Base-by-base conservation (phyloP, 1,140 invertebrate species). In the Onthophagus taurus region DNA sequence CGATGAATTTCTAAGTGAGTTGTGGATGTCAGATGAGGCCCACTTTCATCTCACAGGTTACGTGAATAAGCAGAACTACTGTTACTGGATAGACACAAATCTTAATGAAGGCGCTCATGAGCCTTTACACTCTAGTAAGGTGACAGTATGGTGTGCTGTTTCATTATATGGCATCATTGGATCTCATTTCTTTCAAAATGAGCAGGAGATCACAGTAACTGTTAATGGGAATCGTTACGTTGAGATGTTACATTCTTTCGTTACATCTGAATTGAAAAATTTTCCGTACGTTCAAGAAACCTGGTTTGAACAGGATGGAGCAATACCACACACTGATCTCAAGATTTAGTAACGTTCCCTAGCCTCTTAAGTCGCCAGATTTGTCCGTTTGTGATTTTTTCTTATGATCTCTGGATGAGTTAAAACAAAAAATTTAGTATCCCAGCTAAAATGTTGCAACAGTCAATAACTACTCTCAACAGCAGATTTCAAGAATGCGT, bases 31-130 rank as follows among this genome's bases (percentile, higher is more conserved):
- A 34, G 14, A 34, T 34, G 31, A n/a, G 7, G 11, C 31, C 6
- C 31, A 26, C n/a, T 58, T 53, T 42, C 50, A 53, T 43, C 47
- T 57, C 31, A 42, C 34, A 31, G 53, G 57, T 44, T 50, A 14
- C 29, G 51, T 59, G 12, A 55, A 57, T 42, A 55, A 57, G 18
- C 48, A 57, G 24, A 60, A 59, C 49, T 53, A 43, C 37, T 24
- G 45, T 13, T 54, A 44, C 38, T 54, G 48, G 47, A 24, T 26
- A 37, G 43, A 18, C 16, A 23, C 21, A 31, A 56, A 56, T 51
- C 50, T 53, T 18, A 31, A 42, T 39, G 37, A 44, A 41, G 19
- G 51, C 23, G 44, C 52, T 44, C 31, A 53, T 48, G 41, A 39
- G 17, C 46, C 41, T 42, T 43, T 56, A 20, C 54, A 55, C 46